Evolutionary conservation across 2,113 vertebrate species (phyloP).

Genomic region (Agelaius tricolor): DNA sequence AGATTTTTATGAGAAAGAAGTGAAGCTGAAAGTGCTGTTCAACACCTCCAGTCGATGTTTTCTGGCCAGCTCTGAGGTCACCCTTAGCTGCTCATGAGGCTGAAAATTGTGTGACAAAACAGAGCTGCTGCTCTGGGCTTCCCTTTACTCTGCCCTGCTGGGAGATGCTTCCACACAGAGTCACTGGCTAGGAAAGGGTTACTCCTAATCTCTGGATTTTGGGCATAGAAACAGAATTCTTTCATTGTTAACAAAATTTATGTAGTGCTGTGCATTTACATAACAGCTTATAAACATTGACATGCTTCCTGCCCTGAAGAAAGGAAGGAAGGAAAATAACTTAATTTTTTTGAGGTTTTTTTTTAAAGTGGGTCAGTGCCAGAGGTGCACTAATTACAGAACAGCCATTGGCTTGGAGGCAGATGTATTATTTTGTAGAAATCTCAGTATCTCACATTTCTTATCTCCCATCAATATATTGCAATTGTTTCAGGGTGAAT

Average conservation of each 20-base stretch:
- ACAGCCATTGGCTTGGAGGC: background rate
- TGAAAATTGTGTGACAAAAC: background rate
- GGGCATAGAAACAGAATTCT: background rate
- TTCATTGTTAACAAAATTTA: slow-evolving; percentile 21
- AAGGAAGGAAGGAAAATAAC: background rate
- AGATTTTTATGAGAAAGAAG: background rate
- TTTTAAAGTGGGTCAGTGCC: slow-evolving; percentile 40
- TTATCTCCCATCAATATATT: slow-evolving; percentile 3
- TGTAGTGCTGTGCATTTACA: background rate
- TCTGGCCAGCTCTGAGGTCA: background rate
- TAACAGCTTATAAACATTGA: slow-evolving; percentile 14
- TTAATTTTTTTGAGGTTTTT: background rate
- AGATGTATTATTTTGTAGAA: background rate
- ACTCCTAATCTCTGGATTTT: background rate
- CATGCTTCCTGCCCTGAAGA: slow-evolving; percentile 26
- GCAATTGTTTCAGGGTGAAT: slow-evolving; percentile 18
- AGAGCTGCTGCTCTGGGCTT: background rate
- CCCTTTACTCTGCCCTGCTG: background rate
- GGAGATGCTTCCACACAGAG: background rate
- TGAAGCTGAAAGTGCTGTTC: background rate
- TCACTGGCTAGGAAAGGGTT: background rate
- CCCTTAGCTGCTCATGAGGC: background rate
- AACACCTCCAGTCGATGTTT: background rate
- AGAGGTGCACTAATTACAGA: slow-evolving; percentile 43
- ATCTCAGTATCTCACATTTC: background rate